A percentile compares a stretch with the other conserved stretches of the same genome.
phyloP scores from a whole-genome alignment of 2,797 vertebrate species.

The Catamblyrhynchus diadema region DNA sequence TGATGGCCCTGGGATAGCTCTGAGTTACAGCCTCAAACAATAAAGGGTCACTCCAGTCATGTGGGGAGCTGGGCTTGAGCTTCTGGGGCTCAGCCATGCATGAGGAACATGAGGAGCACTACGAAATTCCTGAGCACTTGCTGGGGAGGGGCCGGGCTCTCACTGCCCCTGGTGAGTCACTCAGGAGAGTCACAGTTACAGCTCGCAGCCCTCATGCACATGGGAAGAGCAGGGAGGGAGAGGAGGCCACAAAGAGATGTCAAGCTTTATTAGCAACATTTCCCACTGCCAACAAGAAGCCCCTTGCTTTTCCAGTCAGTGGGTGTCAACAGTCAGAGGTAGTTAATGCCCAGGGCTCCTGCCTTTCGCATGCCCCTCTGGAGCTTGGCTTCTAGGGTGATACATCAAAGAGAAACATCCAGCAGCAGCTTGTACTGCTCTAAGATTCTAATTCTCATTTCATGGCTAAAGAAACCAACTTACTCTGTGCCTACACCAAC shows the following conservation, averaged over 20 bases:
- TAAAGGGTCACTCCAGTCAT: accelerated
- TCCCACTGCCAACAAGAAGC: not conserved
- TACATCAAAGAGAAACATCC: not conserved
- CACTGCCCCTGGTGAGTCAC: accelerated
- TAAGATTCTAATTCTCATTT: not conserved
- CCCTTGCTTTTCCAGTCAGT: not conserved
- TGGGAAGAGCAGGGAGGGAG: not conserved
- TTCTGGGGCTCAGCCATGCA: not conserved
- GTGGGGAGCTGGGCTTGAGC: not conserved
- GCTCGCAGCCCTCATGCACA: accelerated
- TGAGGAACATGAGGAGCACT: accelerated
- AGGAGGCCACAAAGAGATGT: not conserved
- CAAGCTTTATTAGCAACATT: accelerated
- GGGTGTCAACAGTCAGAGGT: not conserved
- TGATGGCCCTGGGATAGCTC: accelerated
- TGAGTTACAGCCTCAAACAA: accelerated
- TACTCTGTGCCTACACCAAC: not conserved
- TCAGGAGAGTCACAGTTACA: accelerated
- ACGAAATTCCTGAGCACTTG: accelerated
- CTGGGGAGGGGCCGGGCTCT: not conserved
- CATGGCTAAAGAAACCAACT: not conserved
- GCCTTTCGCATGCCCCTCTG: not conserved
- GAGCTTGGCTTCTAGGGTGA: not conserved
- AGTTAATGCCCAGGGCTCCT: not conserved
- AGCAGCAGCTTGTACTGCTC: not conserved